These are phyloP conservation scores for Xylota segnis DNA, from an alignment of 2,888 invertebrate species.

Conservation along the genomic window DNA sequence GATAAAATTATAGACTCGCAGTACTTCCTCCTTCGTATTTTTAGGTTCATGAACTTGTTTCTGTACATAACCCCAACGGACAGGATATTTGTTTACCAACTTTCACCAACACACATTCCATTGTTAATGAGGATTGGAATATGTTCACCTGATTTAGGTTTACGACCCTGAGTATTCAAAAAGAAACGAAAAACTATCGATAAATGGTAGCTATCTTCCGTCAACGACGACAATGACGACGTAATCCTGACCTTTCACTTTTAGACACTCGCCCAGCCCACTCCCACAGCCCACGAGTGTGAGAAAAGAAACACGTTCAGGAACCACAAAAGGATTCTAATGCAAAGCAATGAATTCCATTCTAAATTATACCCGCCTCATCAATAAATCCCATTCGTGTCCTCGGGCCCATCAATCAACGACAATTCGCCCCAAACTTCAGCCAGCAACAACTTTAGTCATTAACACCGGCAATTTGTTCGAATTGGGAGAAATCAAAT, in stretches of 20 bases:
- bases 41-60: conserved; percentile 22
- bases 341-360: neutral
- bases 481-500: conserved; percentile 37
- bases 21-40: neutral
- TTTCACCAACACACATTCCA: conserved; percentile 36
- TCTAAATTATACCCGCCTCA: conserved; percentile 9
- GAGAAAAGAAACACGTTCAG: neutral
- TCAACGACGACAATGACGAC: no score
- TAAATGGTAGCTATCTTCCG: neutral
- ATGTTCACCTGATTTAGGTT: neutral
- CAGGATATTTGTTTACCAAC: conserved; percentile 39
- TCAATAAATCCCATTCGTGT: conserved; percentile 7
- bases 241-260: conserved; percentile 24
- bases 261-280: neutral
- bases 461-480: conserved; percentile 49
- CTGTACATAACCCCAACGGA: conserved; percentile 13
- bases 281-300: neutral
- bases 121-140: conserved; percentile 7
- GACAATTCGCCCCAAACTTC: neutral
- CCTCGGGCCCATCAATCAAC: conserved; percentile 31
- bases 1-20: neutral
- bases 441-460: conserved; percentile 15
- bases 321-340: conserved; percentile 13
- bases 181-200: conserved; percentile 27
- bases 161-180: neutral